Base-by-base conservation (phyloP, 2,113 vertebrate species). In the Datnioides undecimradiatus region DNA sequence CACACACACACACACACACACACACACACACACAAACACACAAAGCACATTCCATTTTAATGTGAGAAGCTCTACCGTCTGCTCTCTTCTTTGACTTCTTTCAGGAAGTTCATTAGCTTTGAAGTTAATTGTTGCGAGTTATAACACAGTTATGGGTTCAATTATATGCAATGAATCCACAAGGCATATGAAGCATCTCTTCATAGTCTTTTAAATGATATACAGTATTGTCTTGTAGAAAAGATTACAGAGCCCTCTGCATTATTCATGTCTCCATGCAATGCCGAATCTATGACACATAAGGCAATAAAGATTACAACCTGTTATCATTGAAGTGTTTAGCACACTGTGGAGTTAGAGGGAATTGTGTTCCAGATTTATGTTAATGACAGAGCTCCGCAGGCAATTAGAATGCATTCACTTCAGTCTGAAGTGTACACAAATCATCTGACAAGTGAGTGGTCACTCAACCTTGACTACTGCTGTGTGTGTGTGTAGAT, bases 261-360 rank as follows among this genome's bases (percentile, higher is more conserved):
- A 88, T 91, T 90, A 93, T 91, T 93, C 82, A 92, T 90, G 79
- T 80, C 76, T 90, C 75, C 69, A 79, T 75, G 79, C 73, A 55
- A 83, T 84, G 81, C 80, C 8, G 65, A 69, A 83, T 83, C 76
- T 86, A 86, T 87, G 88, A 91, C 83, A 90, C 82, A 80, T 85
- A 91, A 87, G 88, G 85, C 83, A 88, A 93, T 93, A 90, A 93
- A 93, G 91, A 87, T 90, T 90, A 88, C 81, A 92, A 91, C 91
- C 87, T 83, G 66, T 87, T 90, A 83, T 92, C 82, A 87, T 57
- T 90, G 63, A 84, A 89, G 87, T 87, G 91, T 90, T 87, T 88
- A 90, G 91, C 86, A 86, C 83, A 89, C 82, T 82, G 85, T 87
- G 57, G 85, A 82, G 83, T 88, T 81, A 51, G 75, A 77, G 57